Conservation (phyloP, 1,140 invertebrate genomes). For the Cephus cinctus region DNA sequence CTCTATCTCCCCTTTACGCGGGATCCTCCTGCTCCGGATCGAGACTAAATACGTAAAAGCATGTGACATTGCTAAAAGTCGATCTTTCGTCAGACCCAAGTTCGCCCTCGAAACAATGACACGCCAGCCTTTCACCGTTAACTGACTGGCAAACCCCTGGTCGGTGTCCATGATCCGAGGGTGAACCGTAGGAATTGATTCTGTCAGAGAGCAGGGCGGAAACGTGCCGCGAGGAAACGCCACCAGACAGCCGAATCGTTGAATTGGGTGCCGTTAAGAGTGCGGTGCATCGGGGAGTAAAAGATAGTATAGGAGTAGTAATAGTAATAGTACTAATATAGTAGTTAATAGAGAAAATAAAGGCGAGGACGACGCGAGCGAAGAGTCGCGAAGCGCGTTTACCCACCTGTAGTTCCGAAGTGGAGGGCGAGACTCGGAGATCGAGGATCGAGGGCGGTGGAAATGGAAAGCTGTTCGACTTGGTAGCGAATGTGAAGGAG, state of each 20-base stretch:
- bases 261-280: constrained; percentile 15
- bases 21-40: neutral
- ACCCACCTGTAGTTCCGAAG: constrained; percentile 52
- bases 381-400: constrained; percentile 2
- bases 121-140: too few relatives aligned
- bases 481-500: constrained; percentile 30
- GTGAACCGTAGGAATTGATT: too few relatives aligned
- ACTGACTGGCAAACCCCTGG: neutral
- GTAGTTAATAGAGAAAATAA: neutral
- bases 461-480: constrained; percentile 42
- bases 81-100: too few relatives aligned
- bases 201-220: neutral
- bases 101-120: too few relatives aligned
- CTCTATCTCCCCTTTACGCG: neutral
- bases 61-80: constrained; percentile 10
- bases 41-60: constrained; percentile 16
- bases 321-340: neutral
- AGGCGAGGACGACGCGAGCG: neutral
- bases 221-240: neutral
- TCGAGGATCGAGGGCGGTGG: constrained; percentile 50
- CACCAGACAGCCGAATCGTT: neutral
- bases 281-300: constrained; percentile 20
- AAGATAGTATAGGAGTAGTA: constrained; percentile 7
- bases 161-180: too few relatives aligned
- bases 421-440: constrained; percentile 48